A percentile compares a stretch with the other conserved stretches of the same genome.
These are phyloP conservation scores for Caloenas nicobarica DNA, from an alignment of 2,113 vertebrate species.

Conservation along the genomic window DNA sequence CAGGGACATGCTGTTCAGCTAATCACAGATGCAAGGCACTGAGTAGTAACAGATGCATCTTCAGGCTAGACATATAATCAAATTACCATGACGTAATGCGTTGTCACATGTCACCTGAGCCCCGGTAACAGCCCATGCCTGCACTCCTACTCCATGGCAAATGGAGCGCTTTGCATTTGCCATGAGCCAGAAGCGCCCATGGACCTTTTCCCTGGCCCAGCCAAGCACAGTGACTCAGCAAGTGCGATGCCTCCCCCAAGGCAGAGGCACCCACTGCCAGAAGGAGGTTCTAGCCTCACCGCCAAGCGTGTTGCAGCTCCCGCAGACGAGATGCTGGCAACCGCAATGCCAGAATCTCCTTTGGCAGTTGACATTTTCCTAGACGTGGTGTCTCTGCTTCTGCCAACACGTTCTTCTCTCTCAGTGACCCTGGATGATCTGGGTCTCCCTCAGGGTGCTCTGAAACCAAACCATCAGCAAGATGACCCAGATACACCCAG, in stretches of 20 bases:
- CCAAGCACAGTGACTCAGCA: accelerated
- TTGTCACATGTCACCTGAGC: background rate
- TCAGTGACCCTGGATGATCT: background rate
- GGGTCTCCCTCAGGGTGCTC: background rate
- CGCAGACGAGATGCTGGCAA: background rate
- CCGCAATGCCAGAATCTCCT: background rate
- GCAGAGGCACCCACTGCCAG: background rate
- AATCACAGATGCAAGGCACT: background rate
- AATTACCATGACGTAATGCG: background rate
- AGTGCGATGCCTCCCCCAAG: background rate
- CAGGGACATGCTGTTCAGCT: background rate
- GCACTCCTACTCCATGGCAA: accelerated
- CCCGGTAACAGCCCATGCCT: background rate
- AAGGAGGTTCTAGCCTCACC: background rate
- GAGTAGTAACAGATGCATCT: background rate
- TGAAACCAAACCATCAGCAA: background rate
- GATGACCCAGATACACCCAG: background rate
- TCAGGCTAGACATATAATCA: background rate
- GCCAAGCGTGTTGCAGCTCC: background rate
- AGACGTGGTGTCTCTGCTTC: background rate
- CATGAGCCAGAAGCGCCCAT: background rate
- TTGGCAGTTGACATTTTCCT: background rate
- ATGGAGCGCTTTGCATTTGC: background rate
- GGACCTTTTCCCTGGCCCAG: background rate
- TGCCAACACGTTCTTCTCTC: accelerated